A percentile compares a stretch with the other conserved stretches of the same genome.
phyloP scores from a whole-genome alignment of 2,888 invertebrate species.

The Smittia aterrima region DNA sequence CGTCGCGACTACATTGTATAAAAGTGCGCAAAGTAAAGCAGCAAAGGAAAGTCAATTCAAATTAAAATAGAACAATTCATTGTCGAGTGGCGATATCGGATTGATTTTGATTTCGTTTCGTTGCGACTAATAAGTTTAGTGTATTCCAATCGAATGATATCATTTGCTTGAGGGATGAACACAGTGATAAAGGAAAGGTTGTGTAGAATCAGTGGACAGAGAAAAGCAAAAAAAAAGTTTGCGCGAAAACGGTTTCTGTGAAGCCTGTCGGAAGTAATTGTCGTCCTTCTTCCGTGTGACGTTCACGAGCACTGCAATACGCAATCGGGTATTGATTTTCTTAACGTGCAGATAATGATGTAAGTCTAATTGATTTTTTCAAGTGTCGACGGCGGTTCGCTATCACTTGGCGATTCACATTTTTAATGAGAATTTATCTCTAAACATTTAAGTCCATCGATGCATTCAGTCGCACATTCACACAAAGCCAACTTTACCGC shows the following conservation, averaged over 20 bases:
- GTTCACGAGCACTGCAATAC: too few relatives aligned
- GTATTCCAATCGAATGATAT: background rate
- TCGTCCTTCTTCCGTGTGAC: background rate
- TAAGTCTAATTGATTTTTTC: background rate
- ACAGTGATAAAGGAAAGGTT: background rate
- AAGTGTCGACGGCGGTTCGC: too few relatives aligned
- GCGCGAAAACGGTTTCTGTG: too few relatives aligned
- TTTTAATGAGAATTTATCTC: too few relatives aligned
- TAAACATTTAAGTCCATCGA: too few relatives aligned
- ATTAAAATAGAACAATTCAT: background rate
- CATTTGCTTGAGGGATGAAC: background rate
- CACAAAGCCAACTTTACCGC: too few relatives aligned
- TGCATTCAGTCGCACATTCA: too few relatives aligned
- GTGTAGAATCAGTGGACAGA: background rate
- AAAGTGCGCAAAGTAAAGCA: background rate
- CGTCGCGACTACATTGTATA: conserved; percentile 1
- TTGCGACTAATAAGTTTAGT: too few relatives aligned
- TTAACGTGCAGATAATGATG: background rate
- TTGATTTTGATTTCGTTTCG: too few relatives aligned
- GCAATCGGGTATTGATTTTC: background rate
- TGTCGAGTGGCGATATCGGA: background rate
- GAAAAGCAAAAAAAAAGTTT: too few relatives aligned
- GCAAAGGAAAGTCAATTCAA: background rate
- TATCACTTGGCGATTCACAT: too few relatives aligned
- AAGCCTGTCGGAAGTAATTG: background rate